phyloP scores from a whole-genome alignment of 2,888 invertebrate genomes.

The Parascotia fuliginaria region DNA sequence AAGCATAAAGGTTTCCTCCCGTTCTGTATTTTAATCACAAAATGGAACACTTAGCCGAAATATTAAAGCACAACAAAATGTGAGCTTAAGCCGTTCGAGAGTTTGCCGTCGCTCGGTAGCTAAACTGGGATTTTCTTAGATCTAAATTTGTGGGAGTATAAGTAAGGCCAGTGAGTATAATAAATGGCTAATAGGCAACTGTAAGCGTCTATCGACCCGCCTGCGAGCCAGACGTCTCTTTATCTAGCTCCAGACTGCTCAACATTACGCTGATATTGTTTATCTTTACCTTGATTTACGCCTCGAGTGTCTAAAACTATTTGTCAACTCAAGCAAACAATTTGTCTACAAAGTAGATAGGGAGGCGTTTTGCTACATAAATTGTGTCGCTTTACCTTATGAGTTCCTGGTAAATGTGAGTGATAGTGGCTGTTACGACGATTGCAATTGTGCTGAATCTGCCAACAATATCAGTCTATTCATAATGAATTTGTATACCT shows the following conservation, averaged over 20 bases:
- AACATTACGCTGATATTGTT: background rate
- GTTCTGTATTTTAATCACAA: slow-evolving; percentile 15
- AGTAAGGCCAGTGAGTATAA: slow-evolving; percentile 49
- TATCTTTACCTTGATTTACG: background rate
- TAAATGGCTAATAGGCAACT: slow-evolving; percentile 52
- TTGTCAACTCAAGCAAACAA: background rate
- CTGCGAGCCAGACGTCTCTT: slow-evolving; percentile 1
- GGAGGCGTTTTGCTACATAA: background rate
- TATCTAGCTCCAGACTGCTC: background rate
- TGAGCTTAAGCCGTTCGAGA: slow-evolving; percentile 9
- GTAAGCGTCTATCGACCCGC: slow-evolving; percentile 35
- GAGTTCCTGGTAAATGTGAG: background rate
- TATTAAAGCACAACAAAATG: slow-evolving; percentile 7
- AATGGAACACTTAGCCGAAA: slow-evolving; percentile 11
- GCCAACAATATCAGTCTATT: background rate
- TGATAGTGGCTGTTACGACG: background rate
- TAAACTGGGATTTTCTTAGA: slow-evolving; percentile 15
- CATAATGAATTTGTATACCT: background rate
- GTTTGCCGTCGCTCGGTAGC: slow-evolving; percentile 3
- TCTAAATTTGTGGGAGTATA: slow-evolving; percentile 14
- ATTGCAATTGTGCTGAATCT: background rate
- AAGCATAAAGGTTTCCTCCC: slow-evolving; percentile 6
- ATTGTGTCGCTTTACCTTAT: background rate
- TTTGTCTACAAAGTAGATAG: background rate
- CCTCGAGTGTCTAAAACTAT: background rate